Conservation (phyloP, 2,888 invertebrate species). For the Acleris holmiana region DNA sequence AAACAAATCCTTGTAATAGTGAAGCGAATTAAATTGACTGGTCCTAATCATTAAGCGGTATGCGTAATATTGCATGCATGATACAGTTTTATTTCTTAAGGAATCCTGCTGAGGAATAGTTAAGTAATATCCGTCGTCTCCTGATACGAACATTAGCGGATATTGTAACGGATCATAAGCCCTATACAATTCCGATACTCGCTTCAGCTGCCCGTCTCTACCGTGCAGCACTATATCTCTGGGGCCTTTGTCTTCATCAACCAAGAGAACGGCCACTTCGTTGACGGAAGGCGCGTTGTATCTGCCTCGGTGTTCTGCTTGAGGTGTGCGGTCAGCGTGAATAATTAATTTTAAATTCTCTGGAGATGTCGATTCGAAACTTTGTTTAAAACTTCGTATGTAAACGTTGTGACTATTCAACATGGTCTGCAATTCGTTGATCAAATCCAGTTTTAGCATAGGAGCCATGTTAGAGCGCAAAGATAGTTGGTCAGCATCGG, state of each 20-base stretch:
- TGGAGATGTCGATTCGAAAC: too few species aligned
- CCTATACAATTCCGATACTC: conserved; percentile 10
- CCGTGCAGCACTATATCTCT: conserved; percentile 13
- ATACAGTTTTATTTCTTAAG: conserved; percentile 42
- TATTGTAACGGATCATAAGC: conserved; percentile 44
- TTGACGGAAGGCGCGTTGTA: conserved; percentile 26
- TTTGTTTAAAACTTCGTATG: too few species aligned
- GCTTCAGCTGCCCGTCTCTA: conserved; percentile 3
- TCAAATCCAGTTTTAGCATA: conserved; percentile 40
- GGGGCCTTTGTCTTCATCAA: conserved; percentile 11
- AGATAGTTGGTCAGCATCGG: conserved; percentile 43
- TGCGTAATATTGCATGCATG: conserved; percentile 48
- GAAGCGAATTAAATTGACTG: conserved; percentile 37
- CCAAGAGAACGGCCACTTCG: conserved; percentile 39
- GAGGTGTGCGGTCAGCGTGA: conserved; percentile 40
- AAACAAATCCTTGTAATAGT: conserved; percentile 40
- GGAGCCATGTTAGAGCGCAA: conserved; percentile 42
- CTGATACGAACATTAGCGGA: conserved; percentile 40
- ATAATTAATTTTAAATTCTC: conserved; percentile 43
- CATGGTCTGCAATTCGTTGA: conserved; percentile 35
- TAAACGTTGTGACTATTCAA: background rate
- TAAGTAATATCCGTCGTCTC: conserved; percentile 43
- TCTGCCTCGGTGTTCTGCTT: conserved; percentile 9
- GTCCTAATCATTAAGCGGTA: conserved; percentile 42
- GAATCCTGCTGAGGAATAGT: conserved; percentile 39